Evolutionary conservation across 2,888 invertebrate species (phyloP).

Genomic region (Bombyx huttoni): DNA sequence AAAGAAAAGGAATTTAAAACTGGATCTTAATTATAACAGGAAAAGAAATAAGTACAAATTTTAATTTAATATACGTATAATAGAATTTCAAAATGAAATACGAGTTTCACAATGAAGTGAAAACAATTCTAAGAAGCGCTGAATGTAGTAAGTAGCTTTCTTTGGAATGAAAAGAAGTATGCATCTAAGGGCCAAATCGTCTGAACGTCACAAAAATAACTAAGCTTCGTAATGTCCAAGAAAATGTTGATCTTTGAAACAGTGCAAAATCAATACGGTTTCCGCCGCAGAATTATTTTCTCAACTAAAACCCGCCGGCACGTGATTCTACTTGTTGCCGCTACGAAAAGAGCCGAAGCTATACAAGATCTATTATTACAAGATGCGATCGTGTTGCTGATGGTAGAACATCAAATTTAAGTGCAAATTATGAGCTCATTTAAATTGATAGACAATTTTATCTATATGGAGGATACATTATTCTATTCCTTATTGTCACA

Average conservation of each 20-base stretch:
- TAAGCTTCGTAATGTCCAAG: conserved; percentile 34
- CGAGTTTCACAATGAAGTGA: too few relatives aligned
- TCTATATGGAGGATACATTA: background rate
- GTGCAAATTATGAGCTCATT: background rate
- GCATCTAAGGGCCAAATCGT: conserved; percentile 7
- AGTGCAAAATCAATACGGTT: conserved; percentile 57
- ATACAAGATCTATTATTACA: background rate
- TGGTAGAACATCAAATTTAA: background rate
- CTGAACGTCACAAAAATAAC: conserved; percentile 22
- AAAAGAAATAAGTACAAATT: too few relatives aligned
- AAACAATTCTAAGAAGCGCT: background rate
- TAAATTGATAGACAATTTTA: background rate
- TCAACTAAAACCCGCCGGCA: conserved; percentile 51
- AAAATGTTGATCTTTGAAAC: conserved; percentile 34
- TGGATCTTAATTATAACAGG: too few relatives aligned
- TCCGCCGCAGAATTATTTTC: conserved; percentile 53
- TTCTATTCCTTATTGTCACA: too few relatives aligned
- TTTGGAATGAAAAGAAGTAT: background rate
- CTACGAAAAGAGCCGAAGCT: conserved; percentile 24
- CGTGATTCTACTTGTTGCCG: conserved; percentile 71
- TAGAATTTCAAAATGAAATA: too few relatives aligned
- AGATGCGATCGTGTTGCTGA: background rate
- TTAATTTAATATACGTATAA: too few relatives aligned
- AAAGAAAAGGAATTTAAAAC: too few relatives aligned
- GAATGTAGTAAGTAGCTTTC: background rate